phyloP scores from a whole-genome alignment of 2,888 invertebrate genomes.

The Patella depressa region DNA sequence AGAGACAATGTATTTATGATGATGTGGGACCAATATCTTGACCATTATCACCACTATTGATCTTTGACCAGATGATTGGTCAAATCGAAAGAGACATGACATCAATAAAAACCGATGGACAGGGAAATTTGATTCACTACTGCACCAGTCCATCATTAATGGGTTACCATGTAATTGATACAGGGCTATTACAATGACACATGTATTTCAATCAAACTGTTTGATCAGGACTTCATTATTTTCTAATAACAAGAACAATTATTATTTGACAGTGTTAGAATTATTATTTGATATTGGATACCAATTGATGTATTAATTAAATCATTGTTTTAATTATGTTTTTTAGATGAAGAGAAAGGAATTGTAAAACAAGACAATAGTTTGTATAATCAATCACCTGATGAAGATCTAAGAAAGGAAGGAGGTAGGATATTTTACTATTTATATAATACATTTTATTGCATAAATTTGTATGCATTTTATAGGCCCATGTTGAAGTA shows the following conservation, averaged over 20 bases:
- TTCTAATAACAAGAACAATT: background rate
- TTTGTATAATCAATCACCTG: slow-evolving; percentile 44
- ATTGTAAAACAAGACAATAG: slow-evolving; percentile 52
- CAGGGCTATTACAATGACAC: slow-evolving; percentile 24
- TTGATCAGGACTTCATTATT: slow-evolving; percentile 6
- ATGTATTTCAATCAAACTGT: slow-evolving; percentile 13
- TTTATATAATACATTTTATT: background rate
- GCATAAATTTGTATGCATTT: too few species aligned
- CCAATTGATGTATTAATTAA: background rate
- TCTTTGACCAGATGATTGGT: slow-evolving; percentile 3
- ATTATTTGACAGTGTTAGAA: background rate
- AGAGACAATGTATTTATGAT: too few species aligned
- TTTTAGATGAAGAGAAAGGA: slow-evolving; percentile 55
- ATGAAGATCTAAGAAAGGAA: slow-evolving; percentile 53
- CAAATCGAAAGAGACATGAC: slow-evolving; percentile 8
- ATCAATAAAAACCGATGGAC: slow-evolving; percentile 3
- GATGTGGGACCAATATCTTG: background rate
- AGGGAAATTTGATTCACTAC: slow-evolving; percentile 1
- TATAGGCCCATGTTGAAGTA: too few species aligned
- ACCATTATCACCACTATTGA: slow-evolving; percentile 2
- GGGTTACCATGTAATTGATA: background rate
- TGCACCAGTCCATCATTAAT: background rate
- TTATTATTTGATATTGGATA: too few species aligned
- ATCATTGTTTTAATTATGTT: slow-evolving; percentile 13
- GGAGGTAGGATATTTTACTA: slow-evolving; percentile 44